Conservation (phyloP, 2,797 vertebrate genomes). For the Schizothorax lantsangensis region DNA sequence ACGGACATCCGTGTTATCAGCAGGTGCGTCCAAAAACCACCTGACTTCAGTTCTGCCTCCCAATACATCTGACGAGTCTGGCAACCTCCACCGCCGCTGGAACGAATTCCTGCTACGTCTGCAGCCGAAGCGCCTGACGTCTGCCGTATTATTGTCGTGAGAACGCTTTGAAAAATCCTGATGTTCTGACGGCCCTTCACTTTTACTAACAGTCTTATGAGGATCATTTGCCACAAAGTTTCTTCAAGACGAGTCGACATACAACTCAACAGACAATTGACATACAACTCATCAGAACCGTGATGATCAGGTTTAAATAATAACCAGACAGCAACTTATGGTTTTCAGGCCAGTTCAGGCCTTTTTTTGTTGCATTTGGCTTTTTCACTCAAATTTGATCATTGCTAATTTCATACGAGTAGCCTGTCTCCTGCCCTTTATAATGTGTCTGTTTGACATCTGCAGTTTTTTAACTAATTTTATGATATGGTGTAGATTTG, state of each 20-base stretch:
- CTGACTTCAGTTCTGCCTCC: conserved; percentile 77
- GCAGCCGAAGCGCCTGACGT: conserved; percentile 72
- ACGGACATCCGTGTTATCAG: conserved; percentile 78
- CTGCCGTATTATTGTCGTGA: conserved; percentile 76
- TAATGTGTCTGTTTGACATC: background rate
- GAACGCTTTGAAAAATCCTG: conserved; percentile 75
- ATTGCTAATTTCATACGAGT: too few relatives aligned
- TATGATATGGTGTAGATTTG: background rate
- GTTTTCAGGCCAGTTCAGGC: background rate
- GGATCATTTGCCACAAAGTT: conserved; percentile 47
- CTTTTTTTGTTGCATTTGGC: background rate
- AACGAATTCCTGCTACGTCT: conserved; percentile 67
- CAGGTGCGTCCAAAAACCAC: conserved; percentile 75
- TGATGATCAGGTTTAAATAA: background rate
- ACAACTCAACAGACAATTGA: too few relatives aligned
- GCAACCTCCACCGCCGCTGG: conserved; percentile 62
- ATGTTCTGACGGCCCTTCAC: conserved; percentile 65
- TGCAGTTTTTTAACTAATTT: background rate
- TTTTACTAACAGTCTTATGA: conserved; percentile 57
- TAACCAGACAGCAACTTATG: background rate
- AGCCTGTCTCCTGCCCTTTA: too few relatives aligned
- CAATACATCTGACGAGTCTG: conserved; percentile 75
- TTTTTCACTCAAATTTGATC: background rate
- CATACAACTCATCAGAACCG: too few relatives aligned
- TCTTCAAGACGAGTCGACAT: background rate